Conservation (phyloP, 2,113 vertebrate genomes). For the Plecturocebus donacophilus region DNA sequence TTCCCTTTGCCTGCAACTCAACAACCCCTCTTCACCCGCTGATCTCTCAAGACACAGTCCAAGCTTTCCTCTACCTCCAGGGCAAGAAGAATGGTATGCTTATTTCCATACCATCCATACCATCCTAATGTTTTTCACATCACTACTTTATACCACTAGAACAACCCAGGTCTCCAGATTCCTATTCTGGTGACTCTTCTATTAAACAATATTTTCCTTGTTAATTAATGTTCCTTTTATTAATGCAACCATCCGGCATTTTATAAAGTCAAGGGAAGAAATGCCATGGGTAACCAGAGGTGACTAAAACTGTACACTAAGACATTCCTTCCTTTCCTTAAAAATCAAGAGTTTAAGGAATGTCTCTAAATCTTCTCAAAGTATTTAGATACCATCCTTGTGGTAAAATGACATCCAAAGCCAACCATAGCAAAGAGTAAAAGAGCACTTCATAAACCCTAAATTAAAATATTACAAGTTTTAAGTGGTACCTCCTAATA, state of each 20-base stretch:
- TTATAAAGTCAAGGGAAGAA: constrained; percentile 38
- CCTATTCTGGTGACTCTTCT: neutral
- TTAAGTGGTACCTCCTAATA: constrained; percentile 9
- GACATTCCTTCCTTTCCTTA: constrained; percentile 22
- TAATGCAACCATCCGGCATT: constrained; percentile 39
- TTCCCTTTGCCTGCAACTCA: neutral
- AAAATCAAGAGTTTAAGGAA: constrained; percentile 54
- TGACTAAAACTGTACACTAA: neutral
- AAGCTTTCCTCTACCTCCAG: neutral
- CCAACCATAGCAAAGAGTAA: neutral
- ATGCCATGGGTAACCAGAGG: neutral
- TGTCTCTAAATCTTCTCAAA: constrained; percentile 46
- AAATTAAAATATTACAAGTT: constrained; percentile 31
- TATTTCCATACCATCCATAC: neutral
- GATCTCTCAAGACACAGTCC: neutral
- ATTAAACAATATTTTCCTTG: constrained; percentile 6
- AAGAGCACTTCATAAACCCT: neutral
- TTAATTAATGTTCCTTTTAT: constrained; percentile 18
- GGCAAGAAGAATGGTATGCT: neutral
- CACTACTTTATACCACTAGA: neutral
- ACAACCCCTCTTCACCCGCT: neutral
- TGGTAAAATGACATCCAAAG: constrained; percentile 30
- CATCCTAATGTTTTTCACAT: neutral
- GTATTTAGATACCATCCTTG: constrained; percentile 10
- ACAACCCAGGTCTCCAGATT: neutral